Evolutionary conservation across 1,140 invertebrate species (phyloP), one percentile per base, ranked within the genome.

Genomic region (Popillia japonica): DNA sequence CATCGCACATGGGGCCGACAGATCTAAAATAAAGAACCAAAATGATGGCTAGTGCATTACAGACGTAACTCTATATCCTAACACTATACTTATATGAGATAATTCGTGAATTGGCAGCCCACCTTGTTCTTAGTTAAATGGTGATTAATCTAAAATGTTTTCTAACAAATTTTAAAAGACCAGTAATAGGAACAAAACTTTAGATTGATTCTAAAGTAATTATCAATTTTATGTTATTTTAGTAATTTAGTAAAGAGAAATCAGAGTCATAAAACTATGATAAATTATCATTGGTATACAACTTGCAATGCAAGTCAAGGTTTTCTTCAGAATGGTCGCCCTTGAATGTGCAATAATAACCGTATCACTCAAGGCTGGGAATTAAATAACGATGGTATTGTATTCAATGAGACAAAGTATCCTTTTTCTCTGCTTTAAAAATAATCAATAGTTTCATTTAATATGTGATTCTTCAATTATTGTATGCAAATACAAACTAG

Each of bases 1-100:
- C 81, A 3, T 85, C 85, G 73, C 85, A 86, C 85, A 87, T 86
- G 68, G 84, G 83, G 42, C 83, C 83, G 10, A 84, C 84, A 27
- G 84, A 83, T 78, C 84, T 85, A 55, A 48, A 76, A 75, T 42
- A n/a, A n/a, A 75, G 14, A 64, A 64, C 61, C 17, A 27, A 34
- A 11, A 68, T 61, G 1, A 14, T 61, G n/a, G 14, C 2, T 61
- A 61, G 3, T 9, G 4, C 27, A 34, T 34, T 34, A 34, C 4
- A 2, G 27, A n/a, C n/a, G n/a, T n/a, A n/a, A n/a, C n/a, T n/a
- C n/a, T n/a, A n/a, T n/a, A n/a, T n/a, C n/a, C n/a, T n/a, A n/a
- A n/a, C n/a, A n/a, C n/a, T n/a, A n/a, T n/a, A n/a, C n/a, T n/a
- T n/a, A n/a, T n/a, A n/a, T n/a, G n/a, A n/a, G n/a, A n/a, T n/a